Evolutionary conservation across 2,797 vertebrate species (phyloP).

Genomic region (Scyliorhinus canicula): DNA sequence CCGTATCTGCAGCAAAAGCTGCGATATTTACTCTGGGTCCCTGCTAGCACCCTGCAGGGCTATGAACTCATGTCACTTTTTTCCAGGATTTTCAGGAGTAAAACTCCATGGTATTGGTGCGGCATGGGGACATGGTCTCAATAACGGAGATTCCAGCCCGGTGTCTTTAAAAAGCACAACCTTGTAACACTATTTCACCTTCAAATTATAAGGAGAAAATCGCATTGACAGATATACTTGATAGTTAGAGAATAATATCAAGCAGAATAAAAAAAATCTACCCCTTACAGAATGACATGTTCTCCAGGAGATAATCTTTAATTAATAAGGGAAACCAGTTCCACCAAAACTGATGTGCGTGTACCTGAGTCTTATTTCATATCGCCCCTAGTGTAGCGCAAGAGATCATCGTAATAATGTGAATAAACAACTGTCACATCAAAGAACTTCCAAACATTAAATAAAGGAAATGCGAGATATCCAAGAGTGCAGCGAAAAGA

Average conservation of each 20-base stretch:
- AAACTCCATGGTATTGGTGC: too few relatives aligned
- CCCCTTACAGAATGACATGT: not conserved
- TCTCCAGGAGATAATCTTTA: not conserved
- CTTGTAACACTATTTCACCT: not conserved
- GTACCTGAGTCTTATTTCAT: not conserved
- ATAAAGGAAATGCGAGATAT: not conserved
- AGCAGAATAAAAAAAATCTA: not conserved
- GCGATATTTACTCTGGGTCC: too few relatives aligned
- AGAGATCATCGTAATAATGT: not conserved
- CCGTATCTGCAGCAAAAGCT: too few relatives aligned
- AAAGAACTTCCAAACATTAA: not conserved
- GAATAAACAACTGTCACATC: not conserved
- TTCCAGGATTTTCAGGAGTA: too few relatives aligned
- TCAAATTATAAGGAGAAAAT: not conserved
- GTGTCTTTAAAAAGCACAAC: too few relatives aligned
- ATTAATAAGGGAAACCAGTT: not conserved
- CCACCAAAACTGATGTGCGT: not conserved
- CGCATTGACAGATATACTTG: not conserved
- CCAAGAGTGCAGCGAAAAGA: not conserved
- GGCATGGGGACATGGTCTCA: too few relatives aligned
- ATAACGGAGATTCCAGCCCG: too few relatives aligned
- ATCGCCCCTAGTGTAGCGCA: not conserved
- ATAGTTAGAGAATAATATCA: not conserved
- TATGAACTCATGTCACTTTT: too few relatives aligned
- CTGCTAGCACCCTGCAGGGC: too few relatives aligned